A percentile compares a stretch with the other conserved stretches of the same genome.
Conservation (phyloP, 2,888 invertebrate genomes). For the Drosophila histrio region DNA sequence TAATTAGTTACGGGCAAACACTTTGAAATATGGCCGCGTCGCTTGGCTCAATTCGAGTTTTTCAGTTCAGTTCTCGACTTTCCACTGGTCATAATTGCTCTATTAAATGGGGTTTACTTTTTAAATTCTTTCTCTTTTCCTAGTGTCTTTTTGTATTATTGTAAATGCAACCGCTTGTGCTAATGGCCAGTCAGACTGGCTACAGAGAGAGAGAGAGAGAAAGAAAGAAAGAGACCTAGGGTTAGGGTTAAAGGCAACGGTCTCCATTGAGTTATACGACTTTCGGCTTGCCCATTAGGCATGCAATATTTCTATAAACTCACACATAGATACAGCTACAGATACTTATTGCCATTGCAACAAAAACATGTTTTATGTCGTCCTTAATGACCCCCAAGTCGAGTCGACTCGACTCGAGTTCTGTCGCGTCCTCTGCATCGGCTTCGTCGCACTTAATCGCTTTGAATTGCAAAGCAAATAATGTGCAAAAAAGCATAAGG, state of each 20-base stretch:
- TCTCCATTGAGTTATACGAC: conserved; percentile 62
- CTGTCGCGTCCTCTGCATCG: conserved; percentile 22
- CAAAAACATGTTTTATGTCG: conserved; percentile 79
- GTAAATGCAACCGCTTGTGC: conserved; percentile 56
- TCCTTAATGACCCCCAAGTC: conserved; percentile 76
- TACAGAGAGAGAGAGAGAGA: not conserved
- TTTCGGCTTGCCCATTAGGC: conserved; percentile 74
- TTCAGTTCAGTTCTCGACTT: conserved; percentile 41
- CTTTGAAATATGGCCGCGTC: conserved; percentile 77
- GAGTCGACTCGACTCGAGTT: conserved; percentile 41
- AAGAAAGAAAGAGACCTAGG: not conserved
- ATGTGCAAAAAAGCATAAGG: conserved; percentile 79
- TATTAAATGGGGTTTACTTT: conserved; percentile 76
- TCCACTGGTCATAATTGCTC: conserved; percentile 79
- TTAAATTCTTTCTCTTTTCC: conserved; percentile 20
- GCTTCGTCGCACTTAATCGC: conserved; percentile 73
- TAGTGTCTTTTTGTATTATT: conserved; percentile 26
- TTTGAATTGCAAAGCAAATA: conserved; percentile 81
- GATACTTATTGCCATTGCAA: conserved; percentile 67
- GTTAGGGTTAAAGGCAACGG: not conserved
- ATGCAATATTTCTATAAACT: conserved; percentile 68
- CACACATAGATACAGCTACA: conserved; percentile 25
- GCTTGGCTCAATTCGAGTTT: conserved; percentile 48
- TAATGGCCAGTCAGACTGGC: conserved; percentile 55
- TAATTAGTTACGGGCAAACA: conserved; percentile 80